These are phyloP conservation scores for Poeciliopsis retropinna DNA, from an alignment of 2,113 vertebrate species.

Conservation along the genomic window DNA sequence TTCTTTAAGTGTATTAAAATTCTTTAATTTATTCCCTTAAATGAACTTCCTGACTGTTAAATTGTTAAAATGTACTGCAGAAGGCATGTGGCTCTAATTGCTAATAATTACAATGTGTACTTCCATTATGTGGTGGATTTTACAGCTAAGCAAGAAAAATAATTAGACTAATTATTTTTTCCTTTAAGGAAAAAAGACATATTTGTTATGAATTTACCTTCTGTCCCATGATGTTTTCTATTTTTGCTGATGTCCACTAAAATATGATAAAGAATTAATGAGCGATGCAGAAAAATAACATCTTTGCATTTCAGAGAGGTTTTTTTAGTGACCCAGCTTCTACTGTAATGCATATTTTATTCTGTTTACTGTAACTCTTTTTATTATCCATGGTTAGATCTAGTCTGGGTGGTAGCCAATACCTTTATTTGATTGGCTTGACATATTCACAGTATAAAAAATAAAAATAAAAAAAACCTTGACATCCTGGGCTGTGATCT, in stretches of 20 bases:
- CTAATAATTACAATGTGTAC: slow-evolving; percentile 22
- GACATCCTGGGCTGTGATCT: too few relatives aligned
- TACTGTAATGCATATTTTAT: slow-evolving; percentile 61
- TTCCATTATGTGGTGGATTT: slow-evolving; percentile 36
- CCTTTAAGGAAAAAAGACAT: slow-evolving; percentile 16
- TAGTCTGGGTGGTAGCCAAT: background rate
- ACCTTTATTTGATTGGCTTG: too few relatives aligned
- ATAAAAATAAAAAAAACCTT: too few relatives aligned
- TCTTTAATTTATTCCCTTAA: background rate
- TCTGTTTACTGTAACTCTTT: slow-evolving; percentile 40
- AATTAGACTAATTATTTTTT: slow-evolving; percentile 32
- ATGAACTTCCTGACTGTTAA: slow-evolving; percentile 1
- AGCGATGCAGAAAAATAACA: slow-evolving; percentile 59
- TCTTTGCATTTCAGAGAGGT: slow-evolving; percentile 65
- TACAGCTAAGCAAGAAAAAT: slow-evolving; percentile 30
- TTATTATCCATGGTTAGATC: slow-evolving; percentile 11
- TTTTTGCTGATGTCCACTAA: slow-evolving; percentile 54
- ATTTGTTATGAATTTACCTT: slow-evolving; percentile 66
- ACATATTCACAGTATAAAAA: too few relatives aligned
- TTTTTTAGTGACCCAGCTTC: slow-evolving; percentile 48
- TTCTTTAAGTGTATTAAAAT: background rate
- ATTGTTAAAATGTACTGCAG: slow-evolving; percentile 19
- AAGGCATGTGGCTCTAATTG: slow-evolving; percentile 14
- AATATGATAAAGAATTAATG: slow-evolving; percentile 59
- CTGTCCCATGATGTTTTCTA: slow-evolving; percentile 50